Evolutionary conservation across 2,888 invertebrate genomes (phyloP).

Genomic region (Perithous albicinctus): DNA sequence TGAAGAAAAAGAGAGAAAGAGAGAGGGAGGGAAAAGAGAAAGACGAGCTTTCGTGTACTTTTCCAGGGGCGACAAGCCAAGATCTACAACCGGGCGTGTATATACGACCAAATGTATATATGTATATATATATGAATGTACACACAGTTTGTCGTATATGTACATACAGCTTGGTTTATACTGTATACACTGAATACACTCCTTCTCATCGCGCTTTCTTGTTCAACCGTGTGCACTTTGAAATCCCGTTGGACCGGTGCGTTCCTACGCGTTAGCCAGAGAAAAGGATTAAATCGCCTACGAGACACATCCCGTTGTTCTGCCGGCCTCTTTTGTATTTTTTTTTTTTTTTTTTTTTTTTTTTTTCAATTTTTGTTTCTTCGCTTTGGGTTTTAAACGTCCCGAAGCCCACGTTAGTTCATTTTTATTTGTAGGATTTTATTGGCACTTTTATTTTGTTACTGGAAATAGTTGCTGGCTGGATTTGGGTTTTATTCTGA

Average conservation of each 20-base stretch:
- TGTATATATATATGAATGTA: slow-evolving; percentile 4
- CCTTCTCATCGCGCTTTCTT: slow-evolving; percentile 42
- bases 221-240: slow-evolving; percentile 21
- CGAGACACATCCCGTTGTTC: slow-evolving; percentile 52
- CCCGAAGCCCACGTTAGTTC: not conserved
- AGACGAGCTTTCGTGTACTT: slow-evolving; percentile 40
- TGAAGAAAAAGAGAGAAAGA: slow-evolving; percentile 13
- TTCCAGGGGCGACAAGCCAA: slow-evolving; percentile 18
- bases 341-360: slow-evolving; percentile 4
- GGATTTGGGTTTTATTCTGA: too few relatives aligned
- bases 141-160: not conserved
- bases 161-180: not conserved
- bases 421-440: not conserved
- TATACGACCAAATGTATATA: slow-evolving; percentile 19
- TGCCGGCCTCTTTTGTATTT: slow-evolving; percentile 12
- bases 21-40: not conserved
- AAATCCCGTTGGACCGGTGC: slow-evolving; percentile 56
- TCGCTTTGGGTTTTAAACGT: not conserved
- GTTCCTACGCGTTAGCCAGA: slow-evolving; percentile 15
- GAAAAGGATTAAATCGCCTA: slow-evolving; percentile 36
- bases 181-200: not conserved
- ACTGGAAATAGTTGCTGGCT: not conserved
- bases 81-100: slow-evolving; percentile 42
- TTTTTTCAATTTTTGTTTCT: too few relatives aligned
- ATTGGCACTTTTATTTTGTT: not conserved